phyloP scores from a whole-genome alignment of 2,797 vertebrate genomes.

The Hylomyscus alleni region DNA sequence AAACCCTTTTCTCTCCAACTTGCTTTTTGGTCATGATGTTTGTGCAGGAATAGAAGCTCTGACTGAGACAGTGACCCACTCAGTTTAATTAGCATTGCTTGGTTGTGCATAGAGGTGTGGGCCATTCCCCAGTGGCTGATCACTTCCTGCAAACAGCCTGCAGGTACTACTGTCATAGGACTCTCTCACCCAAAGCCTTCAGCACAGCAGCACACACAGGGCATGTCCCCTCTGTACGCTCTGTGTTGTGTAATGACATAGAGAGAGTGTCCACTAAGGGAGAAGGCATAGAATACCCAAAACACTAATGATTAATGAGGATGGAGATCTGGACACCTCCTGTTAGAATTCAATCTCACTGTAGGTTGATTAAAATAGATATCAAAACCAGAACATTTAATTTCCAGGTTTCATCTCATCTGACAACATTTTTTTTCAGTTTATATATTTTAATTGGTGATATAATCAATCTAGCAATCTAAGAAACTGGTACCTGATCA shows the following conservation, averaged over 20 bases:
- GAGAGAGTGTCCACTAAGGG: rapidly evolving
- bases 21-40: too few relatives aligned
- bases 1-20: too few relatives aligned
- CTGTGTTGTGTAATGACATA: background rate
- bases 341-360: background rate
- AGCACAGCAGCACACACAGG: rapidly evolving
- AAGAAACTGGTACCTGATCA: background rate
- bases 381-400: background rate
- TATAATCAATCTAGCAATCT: background rate
- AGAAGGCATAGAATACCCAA: rapidly evolving
- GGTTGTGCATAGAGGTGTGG: background rate
- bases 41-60: too few relatives aligned
- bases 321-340: background rate
- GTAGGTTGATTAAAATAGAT: background rate
- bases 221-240: rapidly evolving
- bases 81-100: background rate
- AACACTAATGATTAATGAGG: rapidly evolving
- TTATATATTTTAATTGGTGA: constrained; percentile 24
- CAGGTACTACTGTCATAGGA: rapidly evolving
- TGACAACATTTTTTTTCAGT: background rate
- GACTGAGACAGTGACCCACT: background rate
- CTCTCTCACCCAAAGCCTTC: background rate
- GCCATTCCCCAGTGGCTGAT: background rate
- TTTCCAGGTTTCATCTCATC: background rate
- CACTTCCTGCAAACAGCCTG: rapidly evolving